These are phyloP conservation scores for Calameuta idolon DNA, from an alignment of 2,888 invertebrate species.

Conservation along the genomic window DNA sequence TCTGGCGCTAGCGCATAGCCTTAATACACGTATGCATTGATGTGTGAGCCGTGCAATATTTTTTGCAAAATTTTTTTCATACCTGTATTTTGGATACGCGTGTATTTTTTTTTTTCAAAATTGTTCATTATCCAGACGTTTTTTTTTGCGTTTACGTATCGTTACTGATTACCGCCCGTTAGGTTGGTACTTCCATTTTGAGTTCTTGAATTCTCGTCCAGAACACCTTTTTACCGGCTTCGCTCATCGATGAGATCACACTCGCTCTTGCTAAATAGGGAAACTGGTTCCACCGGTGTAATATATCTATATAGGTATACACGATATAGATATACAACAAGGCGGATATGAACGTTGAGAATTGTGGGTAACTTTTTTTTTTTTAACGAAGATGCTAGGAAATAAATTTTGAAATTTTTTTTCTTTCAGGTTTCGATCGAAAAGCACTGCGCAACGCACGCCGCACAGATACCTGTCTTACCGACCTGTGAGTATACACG, in stretches of 20 bases:
- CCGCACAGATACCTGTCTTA: conserved; percentile 62
- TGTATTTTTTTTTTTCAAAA: not conserved
- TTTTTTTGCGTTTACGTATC: not conserved
- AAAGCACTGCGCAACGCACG: conserved; percentile 54
- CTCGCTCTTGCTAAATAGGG: not conserved
- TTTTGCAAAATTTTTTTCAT: too few species aligned
- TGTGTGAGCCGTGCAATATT: not conserved
- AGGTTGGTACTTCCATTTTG: not conserved
- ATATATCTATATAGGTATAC: not conserved
- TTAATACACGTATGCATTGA: not conserved
- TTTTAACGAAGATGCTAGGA: conserved; percentile 11
- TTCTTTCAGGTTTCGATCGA: conserved; percentile 56
- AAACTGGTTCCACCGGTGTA: not conserved
- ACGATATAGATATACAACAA: not conserved
- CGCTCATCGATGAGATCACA: not conserved
- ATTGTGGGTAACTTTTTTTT: conserved; percentile 27
- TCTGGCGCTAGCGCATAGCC: not conserved
- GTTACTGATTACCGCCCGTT: not conserved
- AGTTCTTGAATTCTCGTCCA: not conserved
- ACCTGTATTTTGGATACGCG: too few species aligned
- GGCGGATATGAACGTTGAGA: conserved; percentile 12
- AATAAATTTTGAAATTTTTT: not conserved
- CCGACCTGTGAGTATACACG: conserved; percentile 58
- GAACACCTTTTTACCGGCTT: not conserved
- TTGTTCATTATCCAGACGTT: not conserved